phyloP scores from a whole-genome alignment of 2,113 vertebrate species.

The Strigops habroptila region DNA sequence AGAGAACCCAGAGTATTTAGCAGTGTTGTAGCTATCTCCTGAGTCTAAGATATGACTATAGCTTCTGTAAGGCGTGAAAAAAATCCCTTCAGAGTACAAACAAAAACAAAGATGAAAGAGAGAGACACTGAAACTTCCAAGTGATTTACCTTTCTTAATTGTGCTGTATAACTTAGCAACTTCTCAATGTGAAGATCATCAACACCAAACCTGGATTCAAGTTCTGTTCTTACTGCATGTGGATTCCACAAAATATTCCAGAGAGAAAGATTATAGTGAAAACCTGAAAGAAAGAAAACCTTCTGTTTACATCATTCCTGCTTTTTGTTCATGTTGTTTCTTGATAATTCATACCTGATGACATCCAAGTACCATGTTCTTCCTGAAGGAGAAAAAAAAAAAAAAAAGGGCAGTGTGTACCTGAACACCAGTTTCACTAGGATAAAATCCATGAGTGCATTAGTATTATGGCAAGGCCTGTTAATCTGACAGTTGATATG shows the following conservation, averaged over 20 bases:
- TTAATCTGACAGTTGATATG: background rate
- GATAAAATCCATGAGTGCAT: background rate
- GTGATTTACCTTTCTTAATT: conserved; percentile 43
- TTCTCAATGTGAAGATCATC: background rate
- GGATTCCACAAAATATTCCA: conserved; percentile 50
- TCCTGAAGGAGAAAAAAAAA: background rate
- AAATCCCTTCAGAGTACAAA: background rate
- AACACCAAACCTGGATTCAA: conserved; percentile 60
- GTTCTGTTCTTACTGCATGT: background rate
- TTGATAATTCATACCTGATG: background rate
- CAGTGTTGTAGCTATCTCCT: background rate
- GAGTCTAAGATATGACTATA: background rate
- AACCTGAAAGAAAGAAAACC: conserved; percentile 10
- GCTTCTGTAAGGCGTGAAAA: background rate
- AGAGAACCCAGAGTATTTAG: background rate
- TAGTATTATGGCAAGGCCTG: background rate
- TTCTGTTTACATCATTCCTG: background rate
- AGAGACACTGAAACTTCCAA: background rate
- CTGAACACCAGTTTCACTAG: background rate
- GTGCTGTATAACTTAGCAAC: conserved; percentile 46
- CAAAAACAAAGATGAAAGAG: background rate
- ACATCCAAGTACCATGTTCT: background rate
- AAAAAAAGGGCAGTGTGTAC: too few relatives aligned
- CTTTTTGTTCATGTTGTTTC: background rate
- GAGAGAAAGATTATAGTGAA: conserved; percentile 27